phyloP scores from a whole-genome alignment of 2,797 vertebrate species.

The Alectoris magna region DNA sequence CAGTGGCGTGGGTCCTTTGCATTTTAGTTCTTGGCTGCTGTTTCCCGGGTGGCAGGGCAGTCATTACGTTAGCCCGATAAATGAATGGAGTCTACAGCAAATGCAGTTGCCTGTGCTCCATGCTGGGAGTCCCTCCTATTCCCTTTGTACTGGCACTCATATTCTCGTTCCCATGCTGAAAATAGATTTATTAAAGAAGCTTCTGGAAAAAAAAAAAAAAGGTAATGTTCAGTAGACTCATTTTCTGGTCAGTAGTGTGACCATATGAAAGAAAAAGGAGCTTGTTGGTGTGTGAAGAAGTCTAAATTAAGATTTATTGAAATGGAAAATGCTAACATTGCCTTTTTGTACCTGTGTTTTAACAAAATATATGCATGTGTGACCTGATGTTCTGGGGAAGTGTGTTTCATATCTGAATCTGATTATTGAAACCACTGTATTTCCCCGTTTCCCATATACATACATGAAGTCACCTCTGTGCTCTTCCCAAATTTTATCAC shows the following conservation, averaged over 20 bases:
- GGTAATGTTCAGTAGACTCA: fast-evolving
- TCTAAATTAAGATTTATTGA: not conserved
- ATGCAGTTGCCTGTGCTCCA: not conserved
- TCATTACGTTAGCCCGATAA: not conserved
- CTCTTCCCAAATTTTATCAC: not conserved
- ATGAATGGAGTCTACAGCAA: fast-evolving
- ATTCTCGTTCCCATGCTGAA: not conserved
- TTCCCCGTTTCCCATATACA: not conserved
- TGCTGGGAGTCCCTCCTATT: not conserved
- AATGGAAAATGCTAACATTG: not conserved
- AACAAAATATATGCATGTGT: not conserved
- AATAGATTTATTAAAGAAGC: not conserved
- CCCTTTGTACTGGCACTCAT: not conserved
- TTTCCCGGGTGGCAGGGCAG: not conserved
- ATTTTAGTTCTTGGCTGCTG: not conserved
- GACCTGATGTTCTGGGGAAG: not conserved
- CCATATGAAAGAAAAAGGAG: not conserved
- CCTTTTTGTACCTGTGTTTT: not conserved
- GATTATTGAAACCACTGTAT: not conserved
- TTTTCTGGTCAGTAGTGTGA: not conserved
- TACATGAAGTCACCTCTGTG: not conserved
- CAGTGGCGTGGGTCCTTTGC: not conserved
- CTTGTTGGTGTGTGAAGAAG: not conserved
- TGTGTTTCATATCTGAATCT: not conserved
- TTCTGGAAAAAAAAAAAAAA: not conserved